These are phyloP conservation scores for Dromaius novaehollandiae DNA, from an alignment of 2,113 vertebrate genomes.

Conservation along the genomic window DNA sequence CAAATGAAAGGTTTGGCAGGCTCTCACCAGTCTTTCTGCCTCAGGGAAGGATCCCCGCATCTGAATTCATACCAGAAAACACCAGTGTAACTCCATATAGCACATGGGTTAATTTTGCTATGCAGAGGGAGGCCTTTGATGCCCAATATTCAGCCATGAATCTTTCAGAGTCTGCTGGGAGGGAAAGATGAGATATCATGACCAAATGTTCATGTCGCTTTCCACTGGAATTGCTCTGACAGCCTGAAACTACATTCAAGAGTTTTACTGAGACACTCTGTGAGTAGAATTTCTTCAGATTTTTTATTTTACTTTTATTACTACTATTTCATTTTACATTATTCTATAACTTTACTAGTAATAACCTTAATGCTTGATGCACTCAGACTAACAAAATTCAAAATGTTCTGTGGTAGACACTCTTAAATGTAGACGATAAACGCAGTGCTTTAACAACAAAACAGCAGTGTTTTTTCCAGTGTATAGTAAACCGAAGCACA, in stretches of 20 bases:
- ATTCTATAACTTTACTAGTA: background rate
- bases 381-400: background rate
- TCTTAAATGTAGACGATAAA: slow-evolving; percentile 3
- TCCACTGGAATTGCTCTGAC: background rate
- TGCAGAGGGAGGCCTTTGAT: background rate
- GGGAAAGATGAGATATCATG: background rate
- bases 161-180: background rate
- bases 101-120: background rate
- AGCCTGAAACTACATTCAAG: background rate
- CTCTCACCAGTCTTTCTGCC: background rate
- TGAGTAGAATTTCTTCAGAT: background rate
- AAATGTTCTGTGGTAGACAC: background rate
- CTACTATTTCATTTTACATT: background rate
- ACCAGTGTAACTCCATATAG: background rate
- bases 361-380: background rate
- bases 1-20: background rate
- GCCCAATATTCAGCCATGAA: background rate
- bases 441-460: slow-evolving; percentile 20
- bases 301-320: background rate
- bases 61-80: background rate
- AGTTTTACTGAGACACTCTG: background rate
- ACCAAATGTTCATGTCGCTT: background rate
- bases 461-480: background rate
- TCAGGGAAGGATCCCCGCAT: background rate
- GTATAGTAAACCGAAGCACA: slow-evolving; percentile 8